Base-by-base conservation (phyloP, 2,888 invertebrate species). In the Harpagoxenus sublaevis region DNA sequence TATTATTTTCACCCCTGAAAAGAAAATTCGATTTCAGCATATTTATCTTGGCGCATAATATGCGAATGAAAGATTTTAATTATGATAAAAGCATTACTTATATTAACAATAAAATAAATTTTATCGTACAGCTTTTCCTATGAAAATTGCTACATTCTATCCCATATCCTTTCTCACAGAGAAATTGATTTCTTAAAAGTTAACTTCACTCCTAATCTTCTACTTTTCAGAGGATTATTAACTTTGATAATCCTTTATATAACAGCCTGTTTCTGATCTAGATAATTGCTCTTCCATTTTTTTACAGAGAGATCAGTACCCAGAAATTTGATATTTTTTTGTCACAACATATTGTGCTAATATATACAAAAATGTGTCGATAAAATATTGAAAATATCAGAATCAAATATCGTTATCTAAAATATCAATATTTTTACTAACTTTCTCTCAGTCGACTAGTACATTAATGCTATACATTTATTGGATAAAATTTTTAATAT, bases 121-220 rank as follows among this genome's bases (percentile, higher is more conserved):
- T 53, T 66, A 55, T 15, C 18, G 39, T 28, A 39, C 28, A 12
- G 12, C 8, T 42, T 53, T 57, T 60, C 3, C 15, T 45, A 45
- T 65, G 8, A 39, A 65, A 77, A 53, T 77, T 65, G 53, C 18
- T 57, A 10, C 12, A 23, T 57, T 70, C 3, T 23, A 2, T 57
- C 12, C 18, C 28, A 48, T 35, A 23, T 42, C 6, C 18, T 45
- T 23, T 70, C 48, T 35, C 35, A 35, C 35, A 35, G 60, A 79
- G 68, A 79, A 70, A 79, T 60, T 70, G 31, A 70, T 57, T 70
- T 79, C 48, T 70, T 48, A 48, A 35, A 78, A 78, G 45, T 78
- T 68, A 68, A 79, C 79, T 60, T 55, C 5, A 28, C 35, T 79
- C 12, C 10, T 70, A 57, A 79, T 60, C 57, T 70, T 63, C 35